Percentiles rank a stretch among this genome's conserved stretches.
Conservation (phyloP, 1,140 invertebrate genomes). For the Drosophila athabasca region DNA sequence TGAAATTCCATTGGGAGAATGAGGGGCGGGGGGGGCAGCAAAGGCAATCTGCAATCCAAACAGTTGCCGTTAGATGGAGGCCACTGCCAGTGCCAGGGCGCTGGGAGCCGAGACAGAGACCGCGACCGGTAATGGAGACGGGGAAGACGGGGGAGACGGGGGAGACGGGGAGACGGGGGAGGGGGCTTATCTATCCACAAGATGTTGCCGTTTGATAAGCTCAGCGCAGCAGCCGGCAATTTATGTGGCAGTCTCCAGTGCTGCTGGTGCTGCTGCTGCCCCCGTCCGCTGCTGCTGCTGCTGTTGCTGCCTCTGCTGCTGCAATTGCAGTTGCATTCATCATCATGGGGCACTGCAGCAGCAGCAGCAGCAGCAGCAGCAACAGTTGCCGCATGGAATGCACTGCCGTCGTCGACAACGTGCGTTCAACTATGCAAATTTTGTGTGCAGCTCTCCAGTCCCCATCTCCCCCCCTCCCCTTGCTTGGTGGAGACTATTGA, state of each 20-base stretch:
- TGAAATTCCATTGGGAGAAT: conserved; percentile 65
- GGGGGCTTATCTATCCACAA: conserved; percentile 76
- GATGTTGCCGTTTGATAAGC: conserved; percentile 80
- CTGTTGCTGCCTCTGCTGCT: conserved; percentile 36
- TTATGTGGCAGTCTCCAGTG: conserved; percentile 56
- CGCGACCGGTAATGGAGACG: conserved; percentile 11
- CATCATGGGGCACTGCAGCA: conserved; percentile 31
- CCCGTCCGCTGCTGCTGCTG: conserved; percentile 32
- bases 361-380: conserved; percentile 69
- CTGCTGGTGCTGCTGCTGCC: conserved; percentile 21
- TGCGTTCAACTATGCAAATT: conserved; percentile 82
- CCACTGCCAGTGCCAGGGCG: conserved; percentile 1
- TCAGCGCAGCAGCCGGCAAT: conserved; percentile 70
- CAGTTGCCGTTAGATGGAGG: conserved; percentile 41
- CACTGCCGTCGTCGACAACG: conserved; percentile 52
- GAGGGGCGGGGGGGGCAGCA: conserved; percentile 5
- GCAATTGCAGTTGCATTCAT: conserved; percentile 28
- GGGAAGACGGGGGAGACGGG: conserved; percentile 19
- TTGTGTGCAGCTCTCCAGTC: conserved; percentile 30
- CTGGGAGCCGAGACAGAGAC: conserved; percentile 28
- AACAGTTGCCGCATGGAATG: conserved; percentile 73
- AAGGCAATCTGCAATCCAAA: conserved; percentile 20
- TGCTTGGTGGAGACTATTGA: conserved; percentile 49
- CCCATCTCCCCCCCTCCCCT: conserved; percentile 18
- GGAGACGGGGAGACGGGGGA: neutral